Evolutionary conservation across 2,113 vertebrate genomes (phyloP), one percentile per base, ranked within the genome.

Genomic region (Carassius auratus): DNA sequence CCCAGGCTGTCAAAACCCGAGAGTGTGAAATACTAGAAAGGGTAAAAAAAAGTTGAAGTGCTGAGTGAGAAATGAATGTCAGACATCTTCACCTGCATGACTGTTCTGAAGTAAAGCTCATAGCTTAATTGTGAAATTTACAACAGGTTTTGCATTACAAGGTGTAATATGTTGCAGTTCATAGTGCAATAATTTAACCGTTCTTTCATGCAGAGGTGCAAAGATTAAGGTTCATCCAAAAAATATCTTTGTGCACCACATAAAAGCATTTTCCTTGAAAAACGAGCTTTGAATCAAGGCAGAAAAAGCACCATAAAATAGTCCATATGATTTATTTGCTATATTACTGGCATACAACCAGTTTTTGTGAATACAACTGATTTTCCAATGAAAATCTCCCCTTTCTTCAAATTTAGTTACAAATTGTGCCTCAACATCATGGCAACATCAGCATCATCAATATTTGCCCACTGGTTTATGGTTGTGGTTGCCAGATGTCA

Each of bases 1-100:
- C 50, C 36, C 26, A 13, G 45, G 64, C 84, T 78, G 84, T 85
- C 84, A 85, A 59, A 85, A 55, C 13, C 76, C 10, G 8, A 66
- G 78, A 45, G 45, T 78, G 50, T 78, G 64, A 71, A 71, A 79
- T 71, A 71, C 8, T 50, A 77, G 13, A 71, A 0, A 45, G 84
- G 33, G 12, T 36, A 69, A 57, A 42, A 50, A 13, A 52, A 69
- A 52, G 62, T 69, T 79, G n/a, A n/a, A n/a, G 62, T 71, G 64
- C 76, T 79, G 55, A 85, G 52, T 52, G 62, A 80, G 75, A 55
- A 59, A 42, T 79, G 14, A 69, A 38, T 62, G 17, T 78, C 61
- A 69, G 30, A 66, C 42, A 30, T 66, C 42, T 81, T 64, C 59
- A 81, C 78, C 78, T 64, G 61, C 38, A 48, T 48, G 14, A 23